Base-by-base conservation (phyloP, 2,888 invertebrate genomes). In the Thelaira solivaga region DNA sequence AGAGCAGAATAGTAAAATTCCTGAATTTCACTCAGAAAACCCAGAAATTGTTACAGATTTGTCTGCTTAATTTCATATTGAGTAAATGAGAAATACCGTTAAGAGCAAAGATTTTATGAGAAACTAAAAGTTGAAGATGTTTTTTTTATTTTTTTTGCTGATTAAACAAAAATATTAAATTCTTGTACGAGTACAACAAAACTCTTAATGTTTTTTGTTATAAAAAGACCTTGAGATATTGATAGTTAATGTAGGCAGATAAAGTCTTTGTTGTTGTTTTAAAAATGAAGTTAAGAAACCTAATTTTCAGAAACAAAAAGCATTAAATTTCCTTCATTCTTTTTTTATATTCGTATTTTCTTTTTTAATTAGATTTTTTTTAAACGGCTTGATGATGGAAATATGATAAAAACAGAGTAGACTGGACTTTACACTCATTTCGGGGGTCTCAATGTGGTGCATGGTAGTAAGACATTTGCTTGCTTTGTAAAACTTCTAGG, bases 171-270 rank as follows among this genome's bases (percentile, higher is more conserved):
- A 74, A 34, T 74, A 69, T 72, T 69, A 65, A 78, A 65, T 59
- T n/a, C n/a, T n/a, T n/a, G n/a, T n/a, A n/a, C n/a, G n/a, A n/a
- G n/a, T n/a, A n/a, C n/a, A n/a, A n/a, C n/a, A n/a, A n/a, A 73
- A 62, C 61, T 71, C 45, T 59, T 26, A n/a, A 45, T 29, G 41
- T 22, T 62, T 59, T 67, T 75, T 69, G 57, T 53, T 51, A 43
- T 36, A 71, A n/a, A n/a, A 71, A 78, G 78, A 65, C 74, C 78
- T 78, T 74, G 78, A 74, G 61, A 61, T 74, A 65, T 78, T 61
- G 78, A 61, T 59, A 53, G 36, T 18, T 62, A n/a, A 53, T 71
- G 51, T 55, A 45, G 11, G 41, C 1, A 16, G 1, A 6, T 41
- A 13, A 41, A 43, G 39, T 41, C 43, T 43, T 61, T 51, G 51